phyloP scores from a whole-genome alignment of 2,113 vertebrate species.

The Jacana jacana region DNA sequence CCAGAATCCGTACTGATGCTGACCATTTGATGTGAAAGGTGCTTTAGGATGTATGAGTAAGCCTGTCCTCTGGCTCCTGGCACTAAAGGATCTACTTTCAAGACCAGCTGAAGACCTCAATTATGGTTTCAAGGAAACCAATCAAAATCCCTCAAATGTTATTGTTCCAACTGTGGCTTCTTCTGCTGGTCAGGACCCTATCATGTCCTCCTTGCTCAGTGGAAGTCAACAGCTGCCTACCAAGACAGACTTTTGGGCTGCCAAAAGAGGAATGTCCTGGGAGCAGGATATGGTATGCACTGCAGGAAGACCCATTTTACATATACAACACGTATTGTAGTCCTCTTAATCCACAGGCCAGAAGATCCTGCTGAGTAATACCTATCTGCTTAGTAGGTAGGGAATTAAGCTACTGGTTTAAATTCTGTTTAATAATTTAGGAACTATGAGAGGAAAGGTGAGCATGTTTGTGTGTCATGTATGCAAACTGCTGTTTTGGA shows the following conservation, averaged over 20 bases:
- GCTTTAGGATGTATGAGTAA: not conserved
- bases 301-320: not conserved
- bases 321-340: not conserved
- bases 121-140: not conserved
- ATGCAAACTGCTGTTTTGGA: not conserved
- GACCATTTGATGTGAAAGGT: not conserved
- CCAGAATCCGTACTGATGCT: not conserved
- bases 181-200: not conserved
- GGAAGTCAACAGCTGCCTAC: not conserved
- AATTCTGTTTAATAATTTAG: not conserved
- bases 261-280: not conserved
- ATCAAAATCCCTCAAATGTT: not conserved
- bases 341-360: not conserved
- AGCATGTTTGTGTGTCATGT: fast-evolving
- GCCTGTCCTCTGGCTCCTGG: not conserved
- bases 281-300: not conserved
- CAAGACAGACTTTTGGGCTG: not conserved
- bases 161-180: not conserved
- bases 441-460: not conserved
- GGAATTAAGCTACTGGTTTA: not conserved
- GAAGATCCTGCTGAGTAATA: not conserved
- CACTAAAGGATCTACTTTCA: not conserved
- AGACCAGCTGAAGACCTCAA: not conserved
- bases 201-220: not conserved
- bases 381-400: not conserved